Conservation (phyloP, 2,888 invertebrate species). For the Ormia ochracea region DNA sequence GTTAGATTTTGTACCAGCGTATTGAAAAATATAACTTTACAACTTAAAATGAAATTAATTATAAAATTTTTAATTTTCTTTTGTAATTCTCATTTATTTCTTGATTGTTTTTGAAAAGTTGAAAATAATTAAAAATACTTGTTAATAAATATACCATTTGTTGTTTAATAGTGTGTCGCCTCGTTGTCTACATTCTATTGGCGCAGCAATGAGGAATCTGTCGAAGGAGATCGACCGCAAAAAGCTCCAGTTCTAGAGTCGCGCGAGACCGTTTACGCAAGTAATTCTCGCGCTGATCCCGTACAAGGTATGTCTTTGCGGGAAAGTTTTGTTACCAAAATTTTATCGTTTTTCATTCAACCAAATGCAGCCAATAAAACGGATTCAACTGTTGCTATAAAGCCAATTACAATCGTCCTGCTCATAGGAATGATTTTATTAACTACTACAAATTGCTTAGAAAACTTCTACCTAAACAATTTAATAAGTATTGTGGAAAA, state of each 20-base stretch:
- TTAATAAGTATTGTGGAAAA: conserved; percentile 3
- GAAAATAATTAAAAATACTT: too few species aligned
- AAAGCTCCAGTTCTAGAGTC: conserved; percentile 84
- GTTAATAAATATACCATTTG: too few species aligned
- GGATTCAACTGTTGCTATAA: conserved; percentile 70
- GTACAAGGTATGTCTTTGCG: conserved; percentile 81
- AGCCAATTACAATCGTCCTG: conserved; percentile 68
- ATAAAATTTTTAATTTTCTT: too few species aligned
- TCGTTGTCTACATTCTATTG: conserved; percentile 84
- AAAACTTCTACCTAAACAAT: conserved; percentile 56
- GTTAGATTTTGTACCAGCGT: too few species aligned
- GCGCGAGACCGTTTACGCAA: conserved; percentile 80
- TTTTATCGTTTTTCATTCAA: conserved; percentile 77
- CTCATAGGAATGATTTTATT: conserved; percentile 68
- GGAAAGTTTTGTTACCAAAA: conserved; percentile 77
- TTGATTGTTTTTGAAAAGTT: too few species aligned
- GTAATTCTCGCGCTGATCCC: conserved; percentile 82
- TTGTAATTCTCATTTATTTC: too few species aligned
- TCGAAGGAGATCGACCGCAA: conserved; percentile 83
- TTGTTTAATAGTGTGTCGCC: conserved; percentile 80
- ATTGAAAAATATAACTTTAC: too few species aligned
- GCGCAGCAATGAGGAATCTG: conserved; percentile 86
- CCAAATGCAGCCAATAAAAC: conserved; percentile 75
- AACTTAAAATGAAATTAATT: too few species aligned
- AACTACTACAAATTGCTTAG: conserved; percentile 66